Conservation (phyloP, 2,797 vertebrate genomes). For the Mormyrops boulengeri region DNA sequence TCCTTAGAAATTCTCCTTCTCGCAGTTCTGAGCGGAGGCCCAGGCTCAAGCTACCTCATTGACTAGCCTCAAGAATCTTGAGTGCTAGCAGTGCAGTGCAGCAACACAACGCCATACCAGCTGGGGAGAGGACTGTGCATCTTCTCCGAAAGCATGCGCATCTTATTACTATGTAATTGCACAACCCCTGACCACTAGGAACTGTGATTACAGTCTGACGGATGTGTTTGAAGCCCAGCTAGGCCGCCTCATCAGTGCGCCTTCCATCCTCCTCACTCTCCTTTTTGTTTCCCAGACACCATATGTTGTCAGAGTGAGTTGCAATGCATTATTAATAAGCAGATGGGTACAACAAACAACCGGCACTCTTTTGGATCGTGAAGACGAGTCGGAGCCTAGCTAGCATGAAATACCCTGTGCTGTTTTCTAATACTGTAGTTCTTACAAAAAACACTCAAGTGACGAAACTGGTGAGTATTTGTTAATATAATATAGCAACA, state of each 20-base stretch:
- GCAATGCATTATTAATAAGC: conserved; percentile 20
- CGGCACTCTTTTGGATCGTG: neutral
- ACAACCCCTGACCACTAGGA: neutral
- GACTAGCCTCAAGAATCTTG: neutral
- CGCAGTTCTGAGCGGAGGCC: neutral
- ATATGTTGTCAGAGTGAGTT: conserved; percentile 4
- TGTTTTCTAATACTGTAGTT: neutral
- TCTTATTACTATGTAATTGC: neutral
- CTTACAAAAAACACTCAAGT: neutral
- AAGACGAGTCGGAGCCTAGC: neutral
- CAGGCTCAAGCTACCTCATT: neutral
- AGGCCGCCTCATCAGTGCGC: neutral
- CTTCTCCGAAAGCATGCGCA: neutral
- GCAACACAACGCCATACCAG: neutral
- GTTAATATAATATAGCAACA: neutral
- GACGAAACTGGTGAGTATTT: neutral
- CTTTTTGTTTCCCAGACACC: neutral
- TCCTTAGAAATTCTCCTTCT: neutral
- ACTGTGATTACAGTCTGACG: neutral
- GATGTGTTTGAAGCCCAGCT: neutral
- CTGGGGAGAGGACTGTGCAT: neutral
- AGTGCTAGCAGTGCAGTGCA: neutral
- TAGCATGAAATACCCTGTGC: neutral
- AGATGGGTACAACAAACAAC: neutral
- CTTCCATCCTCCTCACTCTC: neutral